Base-by-base conservation (phyloP, 2,113 vertebrate species). In the Myanophis thanlyinensis region DNA sequence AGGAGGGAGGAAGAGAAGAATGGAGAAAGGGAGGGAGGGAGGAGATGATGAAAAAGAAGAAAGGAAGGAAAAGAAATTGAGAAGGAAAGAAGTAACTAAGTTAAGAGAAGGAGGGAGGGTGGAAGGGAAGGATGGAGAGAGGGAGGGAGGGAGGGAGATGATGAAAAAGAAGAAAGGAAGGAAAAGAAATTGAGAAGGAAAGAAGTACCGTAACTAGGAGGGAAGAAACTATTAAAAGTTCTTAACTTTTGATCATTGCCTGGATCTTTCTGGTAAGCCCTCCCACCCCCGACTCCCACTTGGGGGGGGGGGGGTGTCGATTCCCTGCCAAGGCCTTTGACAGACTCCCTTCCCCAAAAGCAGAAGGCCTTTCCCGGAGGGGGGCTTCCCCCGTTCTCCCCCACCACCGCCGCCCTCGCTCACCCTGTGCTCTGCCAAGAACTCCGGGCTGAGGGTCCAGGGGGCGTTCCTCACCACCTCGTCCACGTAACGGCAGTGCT, bases 401-500 rank as follows among this genome's bases (percentile, higher is more conserved):
- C 84, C n/a, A n/a, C n/a, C n/a, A n/a, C n/a, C n/a, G n/a, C 84
- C 5, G 0, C 91, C 88, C 23, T n/a, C 44, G 67, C 46, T 11
- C 96, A 99, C 99, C 97, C 98, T 97, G 97, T 99, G 99, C 94
- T 97, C 98, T 59, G 97, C 95, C 49, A 99, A 98, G 96, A 99
- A 99, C 96, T 99, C 98, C 0, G 99, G 99, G 0, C 99, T 97
- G 91, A 99, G 97, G 0, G 98, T 99, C 99, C 99, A 99, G 0
- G 99, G 99, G 0, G 99, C 99, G 0, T 99, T 98, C 95, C 99
- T 98, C 96, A 99, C 99, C 91, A 99, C 98, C 96, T 99, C 99
- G 0, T 99, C 99, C 95, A 99, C 99, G 0, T 99, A 99, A 96
- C 99, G 99, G 95, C 99, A 99, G 94, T 99, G 99, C 95, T 98